A percentile compares a stretch with the other conserved stretches of the same genome.
Evolutionary conservation across 2,797 vertebrate genomes (phyloP).

Genomic region (Microctenopoma stevenorrisi): DNA sequence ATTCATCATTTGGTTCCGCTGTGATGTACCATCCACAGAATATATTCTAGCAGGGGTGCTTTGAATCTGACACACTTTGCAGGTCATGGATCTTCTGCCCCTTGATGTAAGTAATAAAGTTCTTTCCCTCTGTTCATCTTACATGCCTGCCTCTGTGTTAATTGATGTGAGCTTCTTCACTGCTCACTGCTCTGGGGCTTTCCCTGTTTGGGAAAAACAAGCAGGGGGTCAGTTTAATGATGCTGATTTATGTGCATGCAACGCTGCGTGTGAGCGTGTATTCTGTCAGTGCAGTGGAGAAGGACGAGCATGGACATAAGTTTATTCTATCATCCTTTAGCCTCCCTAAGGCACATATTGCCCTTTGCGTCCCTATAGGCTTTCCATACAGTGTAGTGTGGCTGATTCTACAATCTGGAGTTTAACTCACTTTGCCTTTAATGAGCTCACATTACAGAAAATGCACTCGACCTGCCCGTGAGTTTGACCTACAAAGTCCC

Average conservation of each 20-base stretch:
- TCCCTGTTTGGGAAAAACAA: conserved; percentile 23
- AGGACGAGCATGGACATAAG: conserved; percentile 1
- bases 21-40: conserved; percentile 12
- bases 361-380: conserved; percentile 19
- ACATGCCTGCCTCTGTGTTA: conserved; percentile 21
- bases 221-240: conserved; percentile 71
- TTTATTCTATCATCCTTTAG: conserved; percentile 23
- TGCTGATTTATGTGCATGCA: conserved; percentile 46
- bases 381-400: neutral
- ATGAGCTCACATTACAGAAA: conserved; percentile 43
- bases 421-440: conserved; percentile 41
- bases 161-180: conserved; percentile 42
- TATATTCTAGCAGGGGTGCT: conserved; percentile 19
- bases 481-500: conserved; percentile 41
- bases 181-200: conserved; percentile 28
- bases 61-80: conserved; percentile 4
- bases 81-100: conserved; percentile 28
- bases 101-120: conserved; percentile 50
- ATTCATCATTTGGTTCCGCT: conserved; percentile 23
- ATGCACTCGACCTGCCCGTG: conserved; percentile 25
- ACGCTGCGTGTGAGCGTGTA: conserved; percentile 2
- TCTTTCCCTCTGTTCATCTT: conserved; percentile 28
- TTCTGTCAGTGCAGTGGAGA: conserved; percentile 5
- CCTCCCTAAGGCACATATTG: conserved; percentile 6
- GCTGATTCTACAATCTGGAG: conserved; percentile 17